Evolutionary conservation across 92 coral and sea anemone species (phyloP), one percentile per base, ranked within the genome.

Genomic region (Umimayanthus chanpuru): DNA sequence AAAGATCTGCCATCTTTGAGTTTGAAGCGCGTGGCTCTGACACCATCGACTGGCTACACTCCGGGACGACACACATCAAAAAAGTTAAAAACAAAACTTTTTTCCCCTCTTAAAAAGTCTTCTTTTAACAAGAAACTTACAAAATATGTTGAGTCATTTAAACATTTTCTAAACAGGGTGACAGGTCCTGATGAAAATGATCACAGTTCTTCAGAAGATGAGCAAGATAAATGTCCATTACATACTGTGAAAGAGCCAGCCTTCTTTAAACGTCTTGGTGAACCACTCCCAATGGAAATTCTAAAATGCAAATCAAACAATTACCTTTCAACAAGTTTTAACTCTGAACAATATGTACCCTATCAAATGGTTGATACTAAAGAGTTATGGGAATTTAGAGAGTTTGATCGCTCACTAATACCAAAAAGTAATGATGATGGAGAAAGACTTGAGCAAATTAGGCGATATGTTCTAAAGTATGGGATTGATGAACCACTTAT

Each of bases 321-420:
- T 71, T 71, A 71, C 28, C 76, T 71, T 9, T 29, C 76, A 29
- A 28, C 4, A 32, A 25, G 76, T 71, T 71, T 71, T 7, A 71
- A 32, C 38, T 71, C 36, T 71, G 39, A 71, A 26, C 39, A 12
- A 15, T 18, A 53, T 53, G 58, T 71, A 11, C 76, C 40, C 14
- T 88, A 72, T 82, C 91, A 88, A 88, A 82, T 82, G 88, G 82
- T 88, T 36, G 76, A 75, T 16, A 30, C 82, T 2, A 74, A 72
- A 10, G 81, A 82, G 55, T 83, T 88, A 28, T 88, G 88, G 91
- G 53, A 82, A 44, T 82, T 81, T 6, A 89, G 81, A 32, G 88
- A 89, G 64, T 89, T 89, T 82, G 77, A 89, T 82, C 86, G 88
- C 28, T 71, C 55, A 1, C 43, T 77, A 9, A 86, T 65, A 77